Base-by-base conservation (phyloP, 2,888 invertebrate genomes). In the Lasioglossum malachurum region DNA sequence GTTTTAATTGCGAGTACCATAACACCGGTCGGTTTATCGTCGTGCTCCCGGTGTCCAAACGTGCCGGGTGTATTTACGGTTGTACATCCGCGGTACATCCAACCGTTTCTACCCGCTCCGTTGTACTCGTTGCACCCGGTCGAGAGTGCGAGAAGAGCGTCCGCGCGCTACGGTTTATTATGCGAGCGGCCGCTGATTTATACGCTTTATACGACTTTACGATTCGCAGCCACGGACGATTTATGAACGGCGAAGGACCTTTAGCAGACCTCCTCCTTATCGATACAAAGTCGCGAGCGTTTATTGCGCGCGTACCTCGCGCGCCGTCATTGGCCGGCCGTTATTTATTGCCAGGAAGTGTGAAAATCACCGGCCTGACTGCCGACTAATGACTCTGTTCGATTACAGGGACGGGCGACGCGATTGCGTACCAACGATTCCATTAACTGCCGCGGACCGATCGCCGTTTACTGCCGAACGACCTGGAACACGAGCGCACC, bases 391-490 rank as follows among this genome's bases (percentile, higher is more conserved):
- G 87, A 87, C 87, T 87, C 83, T 83, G 87, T 78, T 87, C 78
- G 78, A 87, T 78, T 69, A 78, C 41, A 46, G 80, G 80, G 64
- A 83, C 75, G 73, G 57, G 64, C 53, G 12, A 80, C 46, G 69
- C 69, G 90, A 78, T 78, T 71, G 87, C 77, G 73, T 49, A 64
- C 41, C 38, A 87, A 84, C 84, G 82, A 87, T 84, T 84, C 82
- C 90, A 90, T 90, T 83, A 86, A 75, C 19, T 57, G 78, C 41
- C 53, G 74, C 57, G 57, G 77, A 84, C 57, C 46, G 85, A 84
- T 79, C 74, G 75, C 80, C 90, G 89, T 87, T 90, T 89, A 82
- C 88, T 87, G 90, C 76, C 83, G 77, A 82, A 77, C 90, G 72
- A 72, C 80, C 74, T 74, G 79, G 82, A 89, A 82, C 82, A 75